Conservation (phyloP, 2,113 vertebrate species). For the Cnemophilus loriae region DNA sequence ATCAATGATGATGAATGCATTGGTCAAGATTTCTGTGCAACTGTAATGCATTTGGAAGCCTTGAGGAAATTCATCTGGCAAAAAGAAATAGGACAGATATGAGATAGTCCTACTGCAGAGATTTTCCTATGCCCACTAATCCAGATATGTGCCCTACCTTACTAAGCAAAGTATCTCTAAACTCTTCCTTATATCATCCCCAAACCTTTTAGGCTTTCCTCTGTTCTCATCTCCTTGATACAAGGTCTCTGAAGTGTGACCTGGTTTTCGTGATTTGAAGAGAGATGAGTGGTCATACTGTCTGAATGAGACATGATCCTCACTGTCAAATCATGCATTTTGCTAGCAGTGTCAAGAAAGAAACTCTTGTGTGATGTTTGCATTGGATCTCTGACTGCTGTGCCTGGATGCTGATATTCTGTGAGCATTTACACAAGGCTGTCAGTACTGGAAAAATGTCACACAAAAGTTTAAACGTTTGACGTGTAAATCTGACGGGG, state of each 20-base stretch:
- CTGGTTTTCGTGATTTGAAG: neutral
- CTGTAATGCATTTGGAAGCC: conserved; percentile 49
- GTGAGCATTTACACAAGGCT: neutral
- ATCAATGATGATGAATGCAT: conserved; percentile 54
- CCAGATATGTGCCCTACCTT: neutral
- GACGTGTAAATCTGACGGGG: neutral
- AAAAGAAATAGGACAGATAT: conserved; percentile 22
- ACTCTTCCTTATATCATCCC: neutral
- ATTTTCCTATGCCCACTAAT: neutral
- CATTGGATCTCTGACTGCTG: neutral
- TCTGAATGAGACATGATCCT: neutral
- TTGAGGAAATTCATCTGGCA: conserved; percentile 59
- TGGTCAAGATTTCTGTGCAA: conserved; percentile 23
- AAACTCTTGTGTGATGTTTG: neutral
- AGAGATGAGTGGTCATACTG: neutral
- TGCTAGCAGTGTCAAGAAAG: neutral
- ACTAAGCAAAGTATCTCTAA: neutral
- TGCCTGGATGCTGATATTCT: neutral
- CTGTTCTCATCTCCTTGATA: neutral
- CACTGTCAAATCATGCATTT: neutral
- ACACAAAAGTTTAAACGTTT: neutral
- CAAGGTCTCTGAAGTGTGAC: neutral
- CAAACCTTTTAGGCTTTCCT: neutral
- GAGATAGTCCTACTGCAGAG: neutral
- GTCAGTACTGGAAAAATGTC: neutral